A percentile compares a stretch with the other conserved stretches of the same genome.
Evolutionary conservation across 2,113 vertebrate species (phyloP).

Genomic region (Pangasianodon hypophthalmus): DNA sequence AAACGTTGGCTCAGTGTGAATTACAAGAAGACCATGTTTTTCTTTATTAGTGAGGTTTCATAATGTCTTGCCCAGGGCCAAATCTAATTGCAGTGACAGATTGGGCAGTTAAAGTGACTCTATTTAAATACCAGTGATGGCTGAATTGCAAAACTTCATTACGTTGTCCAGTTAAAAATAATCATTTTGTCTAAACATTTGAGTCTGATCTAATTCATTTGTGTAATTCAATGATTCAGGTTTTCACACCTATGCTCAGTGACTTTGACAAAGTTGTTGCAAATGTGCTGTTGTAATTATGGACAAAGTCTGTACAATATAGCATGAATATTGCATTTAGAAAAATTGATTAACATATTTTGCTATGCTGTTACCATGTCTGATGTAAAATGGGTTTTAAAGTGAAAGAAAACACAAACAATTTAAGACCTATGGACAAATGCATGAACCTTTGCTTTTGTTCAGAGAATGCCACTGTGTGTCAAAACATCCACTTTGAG

Average conservation of each 20-base stretch:
- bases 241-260: not conserved
- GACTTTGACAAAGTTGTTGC: not conserved
- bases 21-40: not conserved
- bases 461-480: not conserved
- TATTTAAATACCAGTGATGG: not conserved
- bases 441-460: not conserved
- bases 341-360: not conserved
- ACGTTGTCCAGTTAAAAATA: not conserved
- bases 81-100: constrained; percentile 2
- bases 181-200: not conserved
- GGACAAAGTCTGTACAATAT: not conserved
- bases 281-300: not conserved
- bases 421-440: not conserved
- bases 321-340: not conserved
- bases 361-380: not conserved
- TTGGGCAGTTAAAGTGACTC: not conserved
- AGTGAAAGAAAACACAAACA: not conserved
- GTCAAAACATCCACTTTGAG: not conserved
- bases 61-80: not conserved
- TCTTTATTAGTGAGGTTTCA: not conserved
- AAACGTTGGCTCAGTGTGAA: not conserved
- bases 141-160: not conserved
- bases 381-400: not conserved
- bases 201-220: not conserved
- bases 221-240: not conserved